Percentiles rank a stretch among this genome's conserved stretches.
These are phyloP conservation scores for Galaxea fascicularis DNA, from an alignment of 92 coral and sea anemone genomes.

Conservation along the genomic window DNA sequence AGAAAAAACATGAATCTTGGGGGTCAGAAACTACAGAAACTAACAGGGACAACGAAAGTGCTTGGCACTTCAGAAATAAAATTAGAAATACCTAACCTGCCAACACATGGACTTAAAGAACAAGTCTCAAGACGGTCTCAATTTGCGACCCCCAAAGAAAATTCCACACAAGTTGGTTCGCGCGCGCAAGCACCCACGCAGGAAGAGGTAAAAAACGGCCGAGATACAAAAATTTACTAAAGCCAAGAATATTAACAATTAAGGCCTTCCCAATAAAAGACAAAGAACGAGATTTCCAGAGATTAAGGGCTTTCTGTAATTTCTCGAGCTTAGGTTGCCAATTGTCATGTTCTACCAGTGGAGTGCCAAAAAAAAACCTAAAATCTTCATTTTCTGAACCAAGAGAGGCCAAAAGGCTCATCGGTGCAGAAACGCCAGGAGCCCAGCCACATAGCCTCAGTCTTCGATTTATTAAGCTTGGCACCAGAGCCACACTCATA, in stretches of 20 bases:
- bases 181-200: background rate
- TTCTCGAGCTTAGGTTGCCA: background rate
- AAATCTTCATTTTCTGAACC: slow-evolving; percentile 32
- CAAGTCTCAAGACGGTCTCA: slow-evolving; percentile 30
- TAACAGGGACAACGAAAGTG: background rate
- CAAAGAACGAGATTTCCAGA: background rate
- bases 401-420: slow-evolving; percentile 20
- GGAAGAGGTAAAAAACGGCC: background rate
- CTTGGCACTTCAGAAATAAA: background rate
- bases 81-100: slow-evolving; percentile 20
- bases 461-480: too few relatives aligned
- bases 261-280: slow-evolving; percentile 10
- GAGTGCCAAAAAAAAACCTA: slow-evolving; percentile 18
- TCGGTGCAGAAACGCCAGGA: background rate
- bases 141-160: slow-evolving; percentile 31
- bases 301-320: too few relatives aligned
- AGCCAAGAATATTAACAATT: background rate
- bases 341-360: background rate
- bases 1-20: background rate
- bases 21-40: background rate
- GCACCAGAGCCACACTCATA: too few relatives aligned
- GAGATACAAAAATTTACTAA: background rate
- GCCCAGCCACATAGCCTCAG: too few relatives aligned
- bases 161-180: background rate
- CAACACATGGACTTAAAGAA: background rate